These are phyloP conservation scores for Drosophila testacea DNA, from an alignment of 2,888 invertebrate genomes.

Conservation along the genomic window DNA sequence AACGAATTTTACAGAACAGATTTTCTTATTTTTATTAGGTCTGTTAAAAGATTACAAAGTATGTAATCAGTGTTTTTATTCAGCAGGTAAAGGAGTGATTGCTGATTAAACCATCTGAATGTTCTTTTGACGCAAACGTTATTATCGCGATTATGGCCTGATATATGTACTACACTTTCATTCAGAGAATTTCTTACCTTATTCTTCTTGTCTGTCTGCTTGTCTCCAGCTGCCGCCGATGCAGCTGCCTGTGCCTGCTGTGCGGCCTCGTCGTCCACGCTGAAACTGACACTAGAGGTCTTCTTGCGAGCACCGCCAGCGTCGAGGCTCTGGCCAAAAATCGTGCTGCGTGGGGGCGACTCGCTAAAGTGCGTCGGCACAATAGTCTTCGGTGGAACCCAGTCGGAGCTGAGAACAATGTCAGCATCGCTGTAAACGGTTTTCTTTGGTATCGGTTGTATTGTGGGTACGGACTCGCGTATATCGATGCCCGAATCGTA, in stretches of 20 bases:
- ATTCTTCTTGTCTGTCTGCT: constrained; percentile 88
- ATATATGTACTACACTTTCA: too few species aligned
- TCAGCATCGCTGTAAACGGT: constrained; percentile 93
- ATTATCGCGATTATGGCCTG: too few species aligned
- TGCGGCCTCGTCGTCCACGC: constrained; percentile 87
- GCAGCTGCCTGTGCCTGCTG: constrained; percentile 63
- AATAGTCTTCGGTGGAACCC: constrained; percentile 94
- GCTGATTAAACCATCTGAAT: too few species aligned
- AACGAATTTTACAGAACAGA: too few species aligned
- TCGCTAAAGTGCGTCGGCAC: constrained; percentile 90
- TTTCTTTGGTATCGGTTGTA: constrained; percentile 87
- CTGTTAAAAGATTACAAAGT: too few species aligned
- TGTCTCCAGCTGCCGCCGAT: constrained; percentile 66
- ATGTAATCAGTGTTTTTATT: too few species aligned
- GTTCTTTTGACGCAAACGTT: too few species aligned
- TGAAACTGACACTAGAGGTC: constrained; percentile 90
- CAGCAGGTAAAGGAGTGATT: too few species aligned
- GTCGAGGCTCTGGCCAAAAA: constrained; percentile 81
- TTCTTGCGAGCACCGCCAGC: constrained; percentile 88
- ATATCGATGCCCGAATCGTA: constrained; percentile 96
- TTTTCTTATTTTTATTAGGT: too few species aligned
- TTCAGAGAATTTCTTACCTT: constrained; percentile 86
- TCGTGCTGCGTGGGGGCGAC: constrained; percentile 84
- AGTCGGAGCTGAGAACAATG: constrained; percentile 93
- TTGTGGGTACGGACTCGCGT: constrained; percentile 90